A percentile compares a stretch with the other conserved stretches of the same genome.
These are phyloP conservation scores for Pristionchus maxplancki DNA, from an alignment of 2,888 invertebrate genomes.

Conservation along the genomic window DNA sequence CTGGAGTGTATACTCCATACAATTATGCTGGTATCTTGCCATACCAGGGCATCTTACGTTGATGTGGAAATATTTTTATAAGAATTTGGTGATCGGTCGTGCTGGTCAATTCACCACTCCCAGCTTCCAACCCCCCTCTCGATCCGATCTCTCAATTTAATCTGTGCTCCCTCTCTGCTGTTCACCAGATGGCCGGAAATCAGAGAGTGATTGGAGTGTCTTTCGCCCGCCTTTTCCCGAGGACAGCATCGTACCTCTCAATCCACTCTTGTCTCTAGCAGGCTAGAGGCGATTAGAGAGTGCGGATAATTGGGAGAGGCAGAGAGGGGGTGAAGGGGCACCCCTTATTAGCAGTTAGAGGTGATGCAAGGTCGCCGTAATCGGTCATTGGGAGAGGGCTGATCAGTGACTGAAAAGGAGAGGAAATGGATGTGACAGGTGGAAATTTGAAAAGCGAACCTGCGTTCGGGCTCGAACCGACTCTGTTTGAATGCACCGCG, in stretches of 20 bases:
- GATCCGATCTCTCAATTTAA: slow-evolving; percentile 23
- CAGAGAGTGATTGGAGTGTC: slow-evolving; percentile 45
- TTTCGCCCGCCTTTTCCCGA: slow-evolving; percentile 35
- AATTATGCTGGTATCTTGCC: too few species aligned
- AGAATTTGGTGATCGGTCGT: too few species aligned
- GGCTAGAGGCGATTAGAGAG: not conserved
- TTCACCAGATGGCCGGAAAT: slow-evolving; percentile 32
- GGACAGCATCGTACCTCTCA: not conserved
- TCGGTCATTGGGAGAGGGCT: not conserved
- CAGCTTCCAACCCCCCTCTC: slow-evolving; percentile 10
- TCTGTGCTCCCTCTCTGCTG: not conserved
- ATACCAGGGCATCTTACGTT: too few species aligned
- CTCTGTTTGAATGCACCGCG: not conserved
- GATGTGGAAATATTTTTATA: not conserved
- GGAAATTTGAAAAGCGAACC: slow-evolving; percentile 33
- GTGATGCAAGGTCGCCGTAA: slow-evolving; percentile 28
- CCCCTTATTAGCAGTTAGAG: slow-evolving; percentile 17
- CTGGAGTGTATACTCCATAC: too few species aligned
- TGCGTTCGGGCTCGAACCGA: not conserved
- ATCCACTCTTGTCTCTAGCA: not conserved
- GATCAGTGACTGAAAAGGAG: slow-evolving; percentile 18
- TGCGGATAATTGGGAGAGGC: not conserved
- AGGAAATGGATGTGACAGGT: slow-evolving; percentile 46
- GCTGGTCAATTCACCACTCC: too few species aligned
- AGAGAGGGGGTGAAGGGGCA: not conserved